Base-by-base conservation (phyloP, 30 jellyfish, hydroid and myxozoan species). In the Haliclystus octoradiatus region DNA sequence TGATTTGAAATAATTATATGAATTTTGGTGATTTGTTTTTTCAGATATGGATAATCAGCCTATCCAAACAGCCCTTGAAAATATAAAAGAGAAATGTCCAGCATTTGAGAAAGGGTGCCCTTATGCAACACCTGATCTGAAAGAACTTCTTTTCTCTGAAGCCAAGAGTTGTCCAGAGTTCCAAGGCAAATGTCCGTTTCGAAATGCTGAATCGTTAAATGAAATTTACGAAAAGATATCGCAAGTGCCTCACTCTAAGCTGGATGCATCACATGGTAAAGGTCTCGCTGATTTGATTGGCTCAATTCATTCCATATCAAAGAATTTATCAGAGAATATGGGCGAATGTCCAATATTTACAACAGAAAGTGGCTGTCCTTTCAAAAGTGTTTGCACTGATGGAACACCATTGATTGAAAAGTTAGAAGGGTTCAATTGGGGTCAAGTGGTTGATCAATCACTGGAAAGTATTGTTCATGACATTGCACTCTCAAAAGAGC, bases 261-360 rank as follows among this genome's bases (percentile, higher is more conserved):
- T 70, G 14, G 82, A 81, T 1, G 52, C 84, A 0, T 63, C 68
- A 2, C 82, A 73, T 32, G 74, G 67, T 60, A 69, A 82, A 49
- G 83, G 80, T 1, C 24, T 82, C 34, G 82, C 28, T 7, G 73
- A 71, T 46, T 14, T 82, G 34, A 34, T 82, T 51, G 63, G 31
- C 62, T 74, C 65, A 2, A 73, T 82, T 50, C 94, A 82, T 75
- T 61, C 84, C 19, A 76, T 82, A 3, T 82, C 94, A 30, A 52
- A 62, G 27, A 75, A 82, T 28, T 25, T 82, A 72, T 70, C 72
- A 28, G 88, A 76, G 14, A 62, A 35, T 33, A 50, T 74, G 34
- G 94, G 94, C 19, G 94, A 82, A 26, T 82, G 94, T 52, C 94
- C 94, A 2, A 83, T 74, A 29, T 82, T 82, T 63, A 35, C 72